A percentile compares a stretch with the other conserved stretches of the same genome.
Evolutionary conservation across 2,888 invertebrate genomes (phyloP).

Genomic region (Incurvaria masculella): DNA sequence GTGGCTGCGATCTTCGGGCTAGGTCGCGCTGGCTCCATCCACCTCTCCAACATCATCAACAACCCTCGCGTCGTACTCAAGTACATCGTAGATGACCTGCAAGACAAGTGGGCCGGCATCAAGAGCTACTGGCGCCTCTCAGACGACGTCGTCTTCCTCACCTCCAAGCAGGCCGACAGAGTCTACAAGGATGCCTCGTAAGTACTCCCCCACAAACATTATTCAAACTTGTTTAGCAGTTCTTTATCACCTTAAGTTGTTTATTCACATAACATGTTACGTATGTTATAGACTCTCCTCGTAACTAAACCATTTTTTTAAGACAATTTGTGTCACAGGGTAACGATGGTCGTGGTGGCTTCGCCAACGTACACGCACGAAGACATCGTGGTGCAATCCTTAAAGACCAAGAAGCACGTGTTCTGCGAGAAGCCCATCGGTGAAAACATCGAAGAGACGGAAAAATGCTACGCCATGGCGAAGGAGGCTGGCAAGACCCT

Average conservation of each 20-base stretch:
- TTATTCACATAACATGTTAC: too few relatives aligned
- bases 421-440: conserved; percentile 71
- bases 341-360: conserved; percentile 51
- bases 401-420: conserved; percentile 58
- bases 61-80: conserved; percentile 48
- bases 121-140: conserved; percentile 49
- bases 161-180: conserved; percentile 39
- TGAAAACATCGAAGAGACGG: conserved; percentile 47
- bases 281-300: too few relatives aligned
- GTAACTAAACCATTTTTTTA: too few relatives aligned
- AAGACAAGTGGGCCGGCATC: conserved; percentile 37
- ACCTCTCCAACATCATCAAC: conserved; percentile 43
- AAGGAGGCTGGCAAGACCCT: conserved; percentile 51
- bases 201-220: too few relatives aligned
- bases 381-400: conserved; percentile 47
- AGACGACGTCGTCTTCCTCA: conserved; percentile 40
- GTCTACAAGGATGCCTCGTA: conserved; percentile 56
- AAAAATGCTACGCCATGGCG: conserved; percentile 58
- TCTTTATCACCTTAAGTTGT: too few relatives aligned
- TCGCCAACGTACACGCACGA: conserved; percentile 61
- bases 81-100: conserved; percentile 56
- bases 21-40: conserved; percentile 61
- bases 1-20: conserved; percentile 56
- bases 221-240: too few relatives aligned
- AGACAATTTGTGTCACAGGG: conserved; percentile 26